phyloP scores from a whole-genome alignment of 2,113 vertebrate genomes.

The Eidolon helvum region DNA sequence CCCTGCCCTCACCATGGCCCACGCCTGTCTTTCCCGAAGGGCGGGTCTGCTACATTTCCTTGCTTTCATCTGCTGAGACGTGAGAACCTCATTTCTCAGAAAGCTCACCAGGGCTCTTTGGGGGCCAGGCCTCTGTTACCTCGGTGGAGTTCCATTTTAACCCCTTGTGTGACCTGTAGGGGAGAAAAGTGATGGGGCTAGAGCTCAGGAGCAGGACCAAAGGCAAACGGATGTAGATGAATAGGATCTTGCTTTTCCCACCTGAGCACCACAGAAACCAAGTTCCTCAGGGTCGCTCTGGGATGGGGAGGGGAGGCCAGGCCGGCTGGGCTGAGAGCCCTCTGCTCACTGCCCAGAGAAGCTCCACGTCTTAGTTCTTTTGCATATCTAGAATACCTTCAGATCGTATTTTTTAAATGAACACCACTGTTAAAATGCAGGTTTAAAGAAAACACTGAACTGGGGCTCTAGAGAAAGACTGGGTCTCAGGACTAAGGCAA shows the following conservation, averaged over 20 bases:
- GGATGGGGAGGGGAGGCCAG: rapidly evolving
- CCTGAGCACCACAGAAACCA: background rate
- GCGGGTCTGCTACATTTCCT: background rate
- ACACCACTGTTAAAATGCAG: background rate
- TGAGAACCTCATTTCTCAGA: slow-evolving; percentile 9
- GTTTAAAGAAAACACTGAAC: background rate
- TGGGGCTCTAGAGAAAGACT: background rate
- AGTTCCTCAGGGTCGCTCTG: rapidly evolving
- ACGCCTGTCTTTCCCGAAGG: background rate
- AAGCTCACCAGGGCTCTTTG: background rate
- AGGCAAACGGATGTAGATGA: too few relatives aligned
- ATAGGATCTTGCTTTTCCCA: background rate
- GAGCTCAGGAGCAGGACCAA: background rate
- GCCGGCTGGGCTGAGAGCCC: too few relatives aligned
- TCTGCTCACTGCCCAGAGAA: background rate
- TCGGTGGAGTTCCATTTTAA: background rate
- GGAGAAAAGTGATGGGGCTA: rapidly evolving
- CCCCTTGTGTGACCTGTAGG: rapidly evolving
- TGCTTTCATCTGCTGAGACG: slow-evolving; percentile 9
- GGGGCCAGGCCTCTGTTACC: background rate
- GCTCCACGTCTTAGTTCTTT: background rate
- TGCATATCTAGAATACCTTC: background rate
- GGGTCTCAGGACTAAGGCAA: background rate
- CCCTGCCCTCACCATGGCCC: background rate
- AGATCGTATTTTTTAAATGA: background rate